Base-by-base conservation (phyloP, 2,888 invertebrate genomes). In the Sphaerophoria rueppellii region DNA sequence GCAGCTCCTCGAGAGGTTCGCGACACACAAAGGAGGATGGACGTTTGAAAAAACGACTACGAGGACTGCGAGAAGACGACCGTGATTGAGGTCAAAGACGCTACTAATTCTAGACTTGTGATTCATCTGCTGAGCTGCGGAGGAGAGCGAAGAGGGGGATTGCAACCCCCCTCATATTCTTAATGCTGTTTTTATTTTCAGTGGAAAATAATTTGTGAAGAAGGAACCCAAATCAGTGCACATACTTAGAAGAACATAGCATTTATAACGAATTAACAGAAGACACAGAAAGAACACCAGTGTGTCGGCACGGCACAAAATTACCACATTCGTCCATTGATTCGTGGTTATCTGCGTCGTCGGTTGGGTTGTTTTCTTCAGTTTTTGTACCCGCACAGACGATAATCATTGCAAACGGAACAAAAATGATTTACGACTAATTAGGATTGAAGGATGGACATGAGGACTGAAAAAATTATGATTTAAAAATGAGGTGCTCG, bases 11-110 rank as follows among this genome's bases (percentile, higher is more conserved):
- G 35, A 55, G 67, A n/a, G 12, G 14, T 61, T 43, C 9, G 6
- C 12, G 24, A 24, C 24, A 24, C 24, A 43, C 9, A 40, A 11
- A 4, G 43, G 43, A 43, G 24, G 24, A 24, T 2, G 24, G 24
- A 24, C 24, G 24, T 1, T 2, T 1, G 16, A 43, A 37, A 12
- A 61, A 35, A 32, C 67, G 46, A 61, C 78, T 32, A 16, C 40
- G 24, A 24, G 24, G 24, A 24, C 24, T 24, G 24, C 24, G 24
- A 43, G 9, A 9, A 9, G 43, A 61, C 85, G 85, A 77, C 85
- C 85, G 70, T 85, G 81, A 85, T 85, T 85, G 81, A 85, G 85
- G 85, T 85, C 85, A 85, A 85, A 85, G 85, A 85, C 85, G 81
- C 73, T 81, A 85, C 85, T 85, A 85, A 85, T 85, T 85, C 81